phyloP scores from a whole-genome alignment of 2,888 invertebrate species.

The Amphiduros pacificus region DNA sequence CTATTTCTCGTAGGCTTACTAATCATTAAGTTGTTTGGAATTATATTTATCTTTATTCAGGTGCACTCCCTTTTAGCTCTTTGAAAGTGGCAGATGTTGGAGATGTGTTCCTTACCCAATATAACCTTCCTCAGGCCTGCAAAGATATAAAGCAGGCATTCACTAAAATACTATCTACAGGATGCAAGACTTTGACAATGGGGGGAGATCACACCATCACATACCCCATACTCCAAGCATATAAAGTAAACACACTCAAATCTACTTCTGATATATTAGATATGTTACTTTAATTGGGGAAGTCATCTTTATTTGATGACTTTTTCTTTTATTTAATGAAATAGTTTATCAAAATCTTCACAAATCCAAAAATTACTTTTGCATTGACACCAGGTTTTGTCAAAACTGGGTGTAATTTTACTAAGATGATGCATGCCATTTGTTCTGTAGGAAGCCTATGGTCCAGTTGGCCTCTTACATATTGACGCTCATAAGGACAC shows the following conservation, averaged over 20 bases:
- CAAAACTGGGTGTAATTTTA: no score
- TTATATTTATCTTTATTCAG: slow-evolving; percentile 32
- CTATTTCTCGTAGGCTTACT: no score
- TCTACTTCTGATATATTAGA: no score
- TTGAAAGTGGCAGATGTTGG: slow-evolving; percentile 57
- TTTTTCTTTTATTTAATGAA: no score
- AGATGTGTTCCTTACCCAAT: slow-evolving; percentile 52
- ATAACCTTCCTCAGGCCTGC: slow-evolving; percentile 48
- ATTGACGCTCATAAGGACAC: slow-evolving; percentile 59
- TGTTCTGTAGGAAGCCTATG: slow-evolving; percentile 48
- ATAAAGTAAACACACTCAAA: slow-evolving; percentile 41
- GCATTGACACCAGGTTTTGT: no score
- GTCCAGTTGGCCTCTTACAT: slow-evolving; percentile 57
- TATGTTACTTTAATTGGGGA: no score
- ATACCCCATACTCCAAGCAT: slow-evolving; percentile 56
- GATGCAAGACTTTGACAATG: slow-evolving; percentile 53
- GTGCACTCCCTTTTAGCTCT: slow-evolving; percentile 51
- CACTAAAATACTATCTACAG: slow-evolving; percentile 38
- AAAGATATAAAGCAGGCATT: slow-evolving; percentile 45
- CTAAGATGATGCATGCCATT: no score
- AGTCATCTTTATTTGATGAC: no score
- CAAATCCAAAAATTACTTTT: no score
- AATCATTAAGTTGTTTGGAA: no score
- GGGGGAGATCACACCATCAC: slow-evolving; percentile 60
- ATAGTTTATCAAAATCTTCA: no score